phyloP scores from a whole-genome alignment of 2,113 vertebrate species.

The Rhegmatorhina hoffmannsi region DNA sequence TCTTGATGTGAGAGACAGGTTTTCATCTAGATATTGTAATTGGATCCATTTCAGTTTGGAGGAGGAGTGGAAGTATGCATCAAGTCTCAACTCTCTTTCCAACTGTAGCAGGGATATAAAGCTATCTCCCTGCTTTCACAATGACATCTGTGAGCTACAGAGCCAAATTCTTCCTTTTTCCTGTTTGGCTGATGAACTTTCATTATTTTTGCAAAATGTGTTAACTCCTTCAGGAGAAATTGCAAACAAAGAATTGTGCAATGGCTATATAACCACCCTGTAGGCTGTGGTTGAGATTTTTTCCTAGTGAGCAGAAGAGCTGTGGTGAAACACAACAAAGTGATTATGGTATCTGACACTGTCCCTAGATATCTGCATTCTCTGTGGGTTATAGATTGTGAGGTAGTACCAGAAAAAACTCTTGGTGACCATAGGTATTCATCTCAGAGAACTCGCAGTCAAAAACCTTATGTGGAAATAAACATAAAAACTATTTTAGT shows the following conservation, averaged over 20 bases:
- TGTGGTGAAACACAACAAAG: background rate
- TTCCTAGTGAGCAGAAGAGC: background rate
- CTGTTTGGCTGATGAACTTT: background rate
- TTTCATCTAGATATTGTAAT: background rate
- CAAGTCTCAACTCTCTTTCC: background rate
- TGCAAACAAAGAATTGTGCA: background rate
- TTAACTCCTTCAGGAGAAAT: background rate
- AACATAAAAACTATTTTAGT: constrained; percentile 47
- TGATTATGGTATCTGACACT: background rate
- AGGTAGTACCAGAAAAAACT: background rate
- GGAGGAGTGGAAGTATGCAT: background rate
- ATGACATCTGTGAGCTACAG: background rate
- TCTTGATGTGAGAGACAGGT: background rate
- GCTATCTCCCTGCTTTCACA: background rate
- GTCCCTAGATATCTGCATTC: background rate
- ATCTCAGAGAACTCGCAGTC: background rate
- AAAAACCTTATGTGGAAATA: constrained; percentile 34
- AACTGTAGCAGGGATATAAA: background rate
- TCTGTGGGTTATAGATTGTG: background rate
- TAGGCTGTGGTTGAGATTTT: background rate
- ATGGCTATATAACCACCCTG: background rate
- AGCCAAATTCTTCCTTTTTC: constrained; percentile 26
- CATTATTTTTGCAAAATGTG: background rate
- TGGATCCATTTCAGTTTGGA: background rate
- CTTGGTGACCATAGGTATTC: background rate